Conservation (phyloP, 2,888 invertebrate genomes). For the Apotomis betuletana region DNA sequence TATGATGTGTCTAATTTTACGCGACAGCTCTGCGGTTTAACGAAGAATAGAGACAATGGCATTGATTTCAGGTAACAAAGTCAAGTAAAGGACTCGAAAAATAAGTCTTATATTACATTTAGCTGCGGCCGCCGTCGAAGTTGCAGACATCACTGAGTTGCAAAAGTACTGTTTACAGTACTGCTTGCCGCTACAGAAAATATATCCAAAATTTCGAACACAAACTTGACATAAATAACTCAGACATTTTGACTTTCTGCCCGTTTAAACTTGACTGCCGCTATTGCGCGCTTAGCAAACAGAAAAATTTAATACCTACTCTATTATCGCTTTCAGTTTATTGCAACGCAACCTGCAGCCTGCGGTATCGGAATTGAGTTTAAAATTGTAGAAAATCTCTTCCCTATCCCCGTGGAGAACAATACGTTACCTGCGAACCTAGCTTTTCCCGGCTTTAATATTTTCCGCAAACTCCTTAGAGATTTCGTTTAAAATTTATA, state of each 20-base stretch:
- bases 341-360: constrained; percentile 5
- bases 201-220: not conserved
- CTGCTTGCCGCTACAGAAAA: not conserved
- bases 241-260: constrained; percentile 7
- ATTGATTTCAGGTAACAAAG: no score
- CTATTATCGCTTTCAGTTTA: constrained; percentile 32
- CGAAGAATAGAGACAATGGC: no score
- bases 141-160: no score
- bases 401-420: constrained; percentile 36
- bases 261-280: constrained; percentile 11
- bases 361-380: constrained; percentile 22
- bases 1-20: no score
- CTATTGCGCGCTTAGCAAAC: constrained; percentile 24
- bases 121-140: no score
- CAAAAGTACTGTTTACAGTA: no score
- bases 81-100: no score
- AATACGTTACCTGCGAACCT: constrained; percentile 42
- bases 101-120: no score
- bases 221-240: constrained; percentile 14
- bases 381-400: constrained; percentile 11
- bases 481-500: constrained; percentile 39
- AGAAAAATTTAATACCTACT: constrained; percentile 38
- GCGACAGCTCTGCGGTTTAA: no score
- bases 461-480: constrained; percentile 41
- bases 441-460: constrained; percentile 40